Evolutionary conservation across 92 coral and sea anemone species (phyloP).

Genomic region (Virgularia gustaviana): DNA sequence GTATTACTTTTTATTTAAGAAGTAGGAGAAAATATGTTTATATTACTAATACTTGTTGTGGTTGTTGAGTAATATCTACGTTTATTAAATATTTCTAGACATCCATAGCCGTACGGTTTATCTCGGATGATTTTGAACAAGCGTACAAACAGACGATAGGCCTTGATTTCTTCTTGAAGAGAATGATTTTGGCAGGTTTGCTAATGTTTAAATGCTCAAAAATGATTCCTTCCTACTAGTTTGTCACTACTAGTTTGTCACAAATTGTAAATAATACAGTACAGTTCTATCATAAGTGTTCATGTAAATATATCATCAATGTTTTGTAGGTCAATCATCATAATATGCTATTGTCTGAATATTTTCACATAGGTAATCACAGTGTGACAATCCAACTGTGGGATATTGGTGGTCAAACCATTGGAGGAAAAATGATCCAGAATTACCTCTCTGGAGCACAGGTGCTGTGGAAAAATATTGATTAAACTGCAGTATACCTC

Average conservation of each 20-base stretch:
- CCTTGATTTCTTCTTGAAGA: slow-evolving; percentile 83
- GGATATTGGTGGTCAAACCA: slow-evolving; percentile 98
- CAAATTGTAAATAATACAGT: too few species aligned
- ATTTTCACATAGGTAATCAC: slow-evolving; percentile 63
- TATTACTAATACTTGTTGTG: too few species aligned
- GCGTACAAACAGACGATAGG: slow-evolving; percentile 93
- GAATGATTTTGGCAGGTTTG: slow-evolving; percentile 82
- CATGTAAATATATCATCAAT: neutral
- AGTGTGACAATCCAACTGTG: slow-evolving; percentile 93
- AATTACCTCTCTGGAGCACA: slow-evolving; percentile 94
- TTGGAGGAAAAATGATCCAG: slow-evolving; percentile 96
- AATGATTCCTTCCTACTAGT: too few species aligned
- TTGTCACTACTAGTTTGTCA: too few species aligned
- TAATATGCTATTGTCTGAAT: too few species aligned
- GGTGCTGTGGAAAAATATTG: slow-evolving; percentile 36
- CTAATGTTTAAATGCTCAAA: too few species aligned
- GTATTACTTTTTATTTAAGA: too few species aligned
- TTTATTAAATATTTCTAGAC: slow-evolving; percentile 58
- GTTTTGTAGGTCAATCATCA: neutral
- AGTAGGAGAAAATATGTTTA: too few species aligned
- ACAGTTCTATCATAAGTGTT: neutral
- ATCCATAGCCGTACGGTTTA: slow-evolving; percentile 82
- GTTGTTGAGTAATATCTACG: neutral
- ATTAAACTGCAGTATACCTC: neutral
- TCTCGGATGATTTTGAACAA: slow-evolving; percentile 91